These are phyloP conservation scores for Isichthys henryi DNA, from an alignment of 2,113 vertebrate species.

Conservation along the genomic window DNA sequence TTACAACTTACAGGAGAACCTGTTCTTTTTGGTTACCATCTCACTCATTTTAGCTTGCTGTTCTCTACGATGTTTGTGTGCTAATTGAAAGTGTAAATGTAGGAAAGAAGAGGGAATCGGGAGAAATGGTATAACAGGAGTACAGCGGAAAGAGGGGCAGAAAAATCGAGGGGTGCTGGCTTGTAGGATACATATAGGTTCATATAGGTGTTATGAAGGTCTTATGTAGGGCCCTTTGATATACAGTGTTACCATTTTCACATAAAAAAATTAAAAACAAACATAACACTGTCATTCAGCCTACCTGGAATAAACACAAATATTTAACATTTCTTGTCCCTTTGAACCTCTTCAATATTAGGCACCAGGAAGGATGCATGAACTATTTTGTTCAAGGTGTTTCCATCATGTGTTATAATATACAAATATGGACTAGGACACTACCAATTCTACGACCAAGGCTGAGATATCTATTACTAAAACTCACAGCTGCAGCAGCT, in stretches of 20 bases:
- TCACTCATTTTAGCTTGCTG: not conserved
- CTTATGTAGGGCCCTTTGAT: not conserved
- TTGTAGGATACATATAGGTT: not conserved
- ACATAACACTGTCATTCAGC: not conserved
- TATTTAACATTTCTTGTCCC: not conserved
- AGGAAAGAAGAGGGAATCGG: not conserved
- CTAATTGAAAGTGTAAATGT: not conserved
- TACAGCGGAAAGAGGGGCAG: not conserved
- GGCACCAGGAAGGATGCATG: slow-evolving; percentile 6
- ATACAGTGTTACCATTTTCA: not conserved
- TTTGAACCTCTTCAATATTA: not conserved
- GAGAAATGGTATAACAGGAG: not conserved
- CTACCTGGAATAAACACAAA: slow-evolving; percentile 4
- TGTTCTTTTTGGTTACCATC: not conserved
- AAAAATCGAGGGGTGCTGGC: not conserved
- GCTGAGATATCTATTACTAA: slow-evolving; percentile 5
- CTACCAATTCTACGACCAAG: not conserved
- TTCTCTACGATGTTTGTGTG: not conserved
- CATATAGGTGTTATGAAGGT: not conserved
- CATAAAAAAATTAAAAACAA: not conserved
- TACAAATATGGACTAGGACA: slow-evolving; percentile 1
- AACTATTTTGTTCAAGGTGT: not conserved
- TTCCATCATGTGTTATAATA: not conserved
- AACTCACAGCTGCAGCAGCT: not conserved
- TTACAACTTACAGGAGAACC: not conserved